These are phyloP conservation scores for Anarsia innoxiella DNA, from an alignment of 2,888 invertebrate species.

Conservation along the genomic window DNA sequence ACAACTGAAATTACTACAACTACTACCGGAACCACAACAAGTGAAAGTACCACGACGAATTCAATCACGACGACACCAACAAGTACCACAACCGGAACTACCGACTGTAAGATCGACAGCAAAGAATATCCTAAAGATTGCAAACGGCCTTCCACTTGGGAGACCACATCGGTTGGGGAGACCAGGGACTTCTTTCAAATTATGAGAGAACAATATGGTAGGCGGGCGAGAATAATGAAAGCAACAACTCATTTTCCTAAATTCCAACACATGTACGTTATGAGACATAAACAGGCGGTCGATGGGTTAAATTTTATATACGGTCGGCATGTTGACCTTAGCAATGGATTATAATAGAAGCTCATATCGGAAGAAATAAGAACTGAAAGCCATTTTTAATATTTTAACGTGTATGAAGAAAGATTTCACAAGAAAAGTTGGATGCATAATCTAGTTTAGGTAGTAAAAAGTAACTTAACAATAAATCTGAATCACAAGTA, in stretches of 20 bases:
- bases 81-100: not conserved
- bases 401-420: too few species aligned
- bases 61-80: constrained; percentile 10
- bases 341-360: too few species aligned
- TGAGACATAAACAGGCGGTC: too few species aligned
- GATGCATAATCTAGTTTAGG: too few species aligned
- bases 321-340: too few species aligned
- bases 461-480: too few species aligned
- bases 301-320: too few species aligned
- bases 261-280: too few species aligned
- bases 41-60: constrained; percentile 7
- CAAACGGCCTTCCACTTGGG: constrained; percentile 48
- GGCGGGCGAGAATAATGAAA: constrained; percentile 33
- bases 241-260: constrained; percentile 42
- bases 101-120: not conserved
- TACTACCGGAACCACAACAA: constrained; percentile 11
- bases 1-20: constrained; percentile 10
- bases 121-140: constrained; percentile 34
- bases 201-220: constrained; percentile 40
- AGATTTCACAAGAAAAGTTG: too few species aligned
- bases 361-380: too few species aligned
- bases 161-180: constrained; percentile 51
- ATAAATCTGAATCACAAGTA: too few species aligned
- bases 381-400: too few species aligned
- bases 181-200: constrained; percentile 54